phyloP scores from a whole-genome alignment of 2,888 invertebrate species.

The Ophion obscuratus region DNA sequence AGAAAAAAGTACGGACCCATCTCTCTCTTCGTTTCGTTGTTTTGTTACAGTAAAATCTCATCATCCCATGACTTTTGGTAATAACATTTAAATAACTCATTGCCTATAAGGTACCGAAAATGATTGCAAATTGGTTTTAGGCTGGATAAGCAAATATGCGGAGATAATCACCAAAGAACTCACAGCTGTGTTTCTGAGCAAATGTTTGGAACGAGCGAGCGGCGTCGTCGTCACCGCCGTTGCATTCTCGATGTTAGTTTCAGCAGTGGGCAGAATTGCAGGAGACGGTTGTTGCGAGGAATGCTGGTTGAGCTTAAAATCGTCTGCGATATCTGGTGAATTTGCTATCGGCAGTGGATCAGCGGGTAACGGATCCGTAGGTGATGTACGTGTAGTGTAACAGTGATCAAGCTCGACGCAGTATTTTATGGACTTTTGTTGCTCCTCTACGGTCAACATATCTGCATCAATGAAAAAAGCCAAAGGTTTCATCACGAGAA shows the following conservation, averaged over 20 bases:
- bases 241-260: slow-evolving; percentile 7
- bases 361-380: slow-evolving; percentile 86
- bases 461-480: slow-evolving; percentile 72
- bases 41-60: too few species aligned
- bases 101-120: too few species aligned
- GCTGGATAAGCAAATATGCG: too few species aligned
- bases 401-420: slow-evolving; percentile 91
- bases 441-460: slow-evolving; percentile 84
- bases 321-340: slow-evolving; percentile 76
- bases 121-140: too few species aligned
- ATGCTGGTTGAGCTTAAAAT: slow-evolving; percentile 64
- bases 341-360: slow-evolving; percentile 77
- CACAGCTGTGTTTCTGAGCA: slow-evolving; percentile 48
- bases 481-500: neutral
- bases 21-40: too few species aligned
- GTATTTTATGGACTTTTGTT: slow-evolving; percentile 86
- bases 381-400: slow-evolving; percentile 88
- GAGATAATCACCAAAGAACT: slow-evolving; percentile 7
- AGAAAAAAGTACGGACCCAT: too few species aligned
- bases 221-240: slow-evolving; percentile 36
- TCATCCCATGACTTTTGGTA: too few species aligned
- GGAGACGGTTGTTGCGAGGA: slow-evolving; percentile 64
- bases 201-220: slow-evolving; percentile 64
- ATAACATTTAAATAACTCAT: too few species aligned
- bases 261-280: slow-evolving; percentile 48